Conservation (phyloP, 2,797 vertebrate genomes). For the Sciurus vulgaris region DNA sequence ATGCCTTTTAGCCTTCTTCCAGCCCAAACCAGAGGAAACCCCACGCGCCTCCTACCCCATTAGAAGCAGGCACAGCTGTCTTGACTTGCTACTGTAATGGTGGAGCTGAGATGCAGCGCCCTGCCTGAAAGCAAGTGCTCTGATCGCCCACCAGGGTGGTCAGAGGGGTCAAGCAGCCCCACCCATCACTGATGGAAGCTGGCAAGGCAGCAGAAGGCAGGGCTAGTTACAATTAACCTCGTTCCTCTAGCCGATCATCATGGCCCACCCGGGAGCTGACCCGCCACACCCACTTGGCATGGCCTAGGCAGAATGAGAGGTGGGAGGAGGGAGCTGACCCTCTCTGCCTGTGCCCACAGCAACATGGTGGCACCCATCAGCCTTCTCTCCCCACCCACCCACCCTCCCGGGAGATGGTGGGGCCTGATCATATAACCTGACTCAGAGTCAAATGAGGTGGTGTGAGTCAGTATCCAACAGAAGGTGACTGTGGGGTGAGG, state of each 20-base stretch:
- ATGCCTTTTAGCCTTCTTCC: background rate
- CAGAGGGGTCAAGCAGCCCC: background rate
- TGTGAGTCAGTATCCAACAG: constrained; percentile 35
- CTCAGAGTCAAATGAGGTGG: background rate
- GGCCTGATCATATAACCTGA: background rate
- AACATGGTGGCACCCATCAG: background rate
- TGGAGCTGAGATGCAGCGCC: background rate
- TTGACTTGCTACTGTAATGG: background rate
- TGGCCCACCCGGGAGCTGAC: background rate
- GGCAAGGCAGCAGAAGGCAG: background rate
- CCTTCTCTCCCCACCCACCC: background rate
- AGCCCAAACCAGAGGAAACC: background rate
- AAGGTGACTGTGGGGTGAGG: constrained; percentile 19
- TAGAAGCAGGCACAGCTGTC: background rate
- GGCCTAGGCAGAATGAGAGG: background rate
- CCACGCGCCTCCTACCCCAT: too few species aligned
- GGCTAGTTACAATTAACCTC: background rate
- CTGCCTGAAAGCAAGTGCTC: background rate
- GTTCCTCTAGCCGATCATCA: background rate
- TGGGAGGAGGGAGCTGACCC: too few species aligned
- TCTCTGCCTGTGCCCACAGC: background rate
- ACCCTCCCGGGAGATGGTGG: background rate
- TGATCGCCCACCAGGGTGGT: background rate
- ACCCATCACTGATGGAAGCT: background rate
- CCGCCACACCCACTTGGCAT: background rate